Evolutionary conservation across 2,888 invertebrate species (phyloP).

Genomic region (Diarsia mendica): DNA sequence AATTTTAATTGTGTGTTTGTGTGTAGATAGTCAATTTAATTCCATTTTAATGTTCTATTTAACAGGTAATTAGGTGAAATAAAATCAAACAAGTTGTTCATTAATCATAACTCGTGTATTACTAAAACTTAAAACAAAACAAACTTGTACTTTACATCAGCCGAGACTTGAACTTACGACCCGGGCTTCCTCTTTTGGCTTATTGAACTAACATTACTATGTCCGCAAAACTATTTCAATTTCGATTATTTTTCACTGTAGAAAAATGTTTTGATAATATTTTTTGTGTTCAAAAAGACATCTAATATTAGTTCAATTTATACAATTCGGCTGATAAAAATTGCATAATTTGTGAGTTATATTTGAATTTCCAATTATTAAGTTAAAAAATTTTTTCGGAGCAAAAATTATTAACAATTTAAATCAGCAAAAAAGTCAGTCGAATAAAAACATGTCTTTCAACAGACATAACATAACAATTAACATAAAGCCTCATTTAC

Average conservation of each 20-base stretch:
- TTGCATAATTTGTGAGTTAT: constrained; percentile 6
- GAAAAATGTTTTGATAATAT: constrained; percentile 26
- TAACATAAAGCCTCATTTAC: constrained; percentile 53
- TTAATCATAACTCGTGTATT: constrained; percentile 65
- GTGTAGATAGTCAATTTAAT: not conserved
- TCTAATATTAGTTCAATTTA: constrained; percentile 44
- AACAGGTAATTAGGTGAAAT: not conserved
- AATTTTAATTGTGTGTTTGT: not conserved
- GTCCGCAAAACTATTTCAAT: constrained; percentile 25
- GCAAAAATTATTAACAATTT: constrained; percentile 26
- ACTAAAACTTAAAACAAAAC: constrained; percentile 67
- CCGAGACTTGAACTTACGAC: constrained; percentile 36
- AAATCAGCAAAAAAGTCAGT: constrained; percentile 40
- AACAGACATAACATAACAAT: constrained; percentile 58
- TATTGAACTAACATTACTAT: constrained; percentile 49
- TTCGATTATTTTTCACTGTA: constrained; percentile 2
- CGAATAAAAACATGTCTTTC: constrained; percentile 52
- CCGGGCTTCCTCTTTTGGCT: constrained; percentile 26
- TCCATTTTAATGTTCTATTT: not conserved
- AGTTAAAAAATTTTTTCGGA: constrained; percentile 2
- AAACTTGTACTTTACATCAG: constrained; percentile 66
- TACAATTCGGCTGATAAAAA: constrained; percentile 32
- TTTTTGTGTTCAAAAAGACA: constrained; percentile 20
- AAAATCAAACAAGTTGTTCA: constrained; percentile 50
- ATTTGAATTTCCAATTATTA: not conserved